These are phyloP conservation scores for Ramphastos sulfuratus DNA, from an alignment of 2,113 vertebrate species.

Conservation along the genomic window DNA sequence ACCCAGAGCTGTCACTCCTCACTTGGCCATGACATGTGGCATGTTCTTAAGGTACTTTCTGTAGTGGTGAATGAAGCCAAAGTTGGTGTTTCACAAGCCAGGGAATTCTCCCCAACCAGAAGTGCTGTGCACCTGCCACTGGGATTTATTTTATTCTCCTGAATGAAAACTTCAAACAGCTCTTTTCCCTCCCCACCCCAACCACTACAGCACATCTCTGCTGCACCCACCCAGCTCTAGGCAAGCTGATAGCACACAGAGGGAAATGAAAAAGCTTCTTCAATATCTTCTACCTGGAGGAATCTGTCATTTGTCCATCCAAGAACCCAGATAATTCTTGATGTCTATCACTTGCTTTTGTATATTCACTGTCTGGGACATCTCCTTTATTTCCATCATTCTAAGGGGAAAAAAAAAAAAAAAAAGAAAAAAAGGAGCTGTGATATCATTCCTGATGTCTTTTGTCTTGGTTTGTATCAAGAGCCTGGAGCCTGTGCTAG, in stretches of 20 bases:
- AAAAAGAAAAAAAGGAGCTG: neutral
- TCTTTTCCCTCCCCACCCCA: neutral
- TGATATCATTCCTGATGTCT: neutral
- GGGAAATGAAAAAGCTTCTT: neutral
- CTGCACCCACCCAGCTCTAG: neutral
- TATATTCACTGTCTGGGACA: neutral
- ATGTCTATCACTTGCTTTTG: neutral
- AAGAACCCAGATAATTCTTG: neutral
- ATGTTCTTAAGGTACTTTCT: neutral
- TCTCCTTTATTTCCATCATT: neutral
- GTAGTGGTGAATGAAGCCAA: neutral
- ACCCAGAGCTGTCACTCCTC: neutral
- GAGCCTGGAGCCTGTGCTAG: neutral
- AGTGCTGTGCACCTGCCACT: neutral
- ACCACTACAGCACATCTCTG: neutral
- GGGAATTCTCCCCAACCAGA: neutral
- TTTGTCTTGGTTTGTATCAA: neutral
- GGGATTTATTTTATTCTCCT: neutral
- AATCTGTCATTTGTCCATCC: neutral
- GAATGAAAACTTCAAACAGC: neutral
- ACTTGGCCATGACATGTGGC: neutral
- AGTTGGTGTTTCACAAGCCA: neutral
- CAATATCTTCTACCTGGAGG: neutral
- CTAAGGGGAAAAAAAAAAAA: neutral
- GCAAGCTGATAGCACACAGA: neutral